A percentile compares a stretch with the other conserved stretches of the same genome.
These are phyloP conservation scores for Gorilla gorilla DNA, from an alignment of 2,113 vertebrate genomes.

Conservation along the genomic window DNA sequence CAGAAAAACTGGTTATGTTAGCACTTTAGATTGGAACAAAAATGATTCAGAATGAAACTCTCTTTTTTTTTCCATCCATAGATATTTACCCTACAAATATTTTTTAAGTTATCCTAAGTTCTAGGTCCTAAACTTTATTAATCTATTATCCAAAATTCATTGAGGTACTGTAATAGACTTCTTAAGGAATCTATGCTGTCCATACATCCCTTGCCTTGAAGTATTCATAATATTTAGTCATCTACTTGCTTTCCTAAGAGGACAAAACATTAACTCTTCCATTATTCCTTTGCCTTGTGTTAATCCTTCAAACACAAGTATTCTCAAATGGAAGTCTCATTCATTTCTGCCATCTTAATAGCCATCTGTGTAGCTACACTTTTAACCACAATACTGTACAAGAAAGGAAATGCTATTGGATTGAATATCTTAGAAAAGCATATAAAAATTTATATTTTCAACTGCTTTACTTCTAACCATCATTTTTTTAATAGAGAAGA, in stretches of 20 bases:
- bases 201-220: background rate
- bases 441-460: background rate
- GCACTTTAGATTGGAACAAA: background rate
- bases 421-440: background rate
- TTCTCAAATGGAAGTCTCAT: background rate
- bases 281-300: background rate
- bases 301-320: background rate
- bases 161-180: background rate
- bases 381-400: background rate
- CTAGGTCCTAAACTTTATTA: background rate
- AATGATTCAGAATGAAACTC: background rate
- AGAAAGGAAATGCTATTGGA: background rate
- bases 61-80: background rate
- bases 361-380: background rate
- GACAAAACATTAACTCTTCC: background rate
- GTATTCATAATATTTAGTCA: background rate
- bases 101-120: background rate
- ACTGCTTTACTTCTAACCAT: background rate
- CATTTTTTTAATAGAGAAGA: background rate
- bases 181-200: background rate
- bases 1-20: background rate
- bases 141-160: background rate
- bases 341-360: background rate
- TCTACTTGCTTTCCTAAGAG: background rate
- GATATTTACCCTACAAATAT: background rate